A percentile compares a stretch with the other conserved stretches of the same genome.
phyloP scores from a whole-genome alignment of 1,140 invertebrate species.

The Anastrepha ludens region DNA sequence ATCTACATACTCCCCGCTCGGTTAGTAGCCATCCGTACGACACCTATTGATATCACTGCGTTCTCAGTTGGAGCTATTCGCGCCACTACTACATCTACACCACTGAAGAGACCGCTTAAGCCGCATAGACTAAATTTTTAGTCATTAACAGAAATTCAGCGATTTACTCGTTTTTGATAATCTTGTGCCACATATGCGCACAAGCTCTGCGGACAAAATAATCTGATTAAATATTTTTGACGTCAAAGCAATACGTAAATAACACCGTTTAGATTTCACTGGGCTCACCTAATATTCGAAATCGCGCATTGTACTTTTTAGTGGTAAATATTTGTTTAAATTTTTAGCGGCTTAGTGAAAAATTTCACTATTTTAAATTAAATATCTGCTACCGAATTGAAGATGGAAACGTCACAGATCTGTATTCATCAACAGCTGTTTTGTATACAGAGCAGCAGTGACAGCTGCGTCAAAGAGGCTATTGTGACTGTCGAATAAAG shows the following conservation, averaged over 20 bases:
- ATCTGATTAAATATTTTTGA: neutral
- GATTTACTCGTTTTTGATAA: too few relatives aligned
- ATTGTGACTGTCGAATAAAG: neutral
- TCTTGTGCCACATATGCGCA: too few relatives aligned
- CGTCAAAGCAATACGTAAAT: neutral
- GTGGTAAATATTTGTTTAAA: neutral
- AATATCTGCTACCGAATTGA: neutral
- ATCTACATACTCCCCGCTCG: neutral
- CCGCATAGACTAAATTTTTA: too few relatives aligned
- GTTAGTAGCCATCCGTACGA: neutral
- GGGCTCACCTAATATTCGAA: too few relatives aligned
- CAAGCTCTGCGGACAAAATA: neutral
- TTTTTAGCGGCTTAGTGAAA: neutral
- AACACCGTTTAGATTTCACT: too few relatives aligned
- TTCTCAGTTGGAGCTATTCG: too few relatives aligned
- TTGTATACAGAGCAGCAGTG: neutral
- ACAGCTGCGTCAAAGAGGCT: neutral
- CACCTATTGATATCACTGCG: too few relatives aligned
- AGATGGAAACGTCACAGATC: neutral
- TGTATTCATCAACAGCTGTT: constrained; percentile 27
- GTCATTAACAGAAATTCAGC: too few relatives aligned
- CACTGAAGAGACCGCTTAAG: too few relatives aligned
- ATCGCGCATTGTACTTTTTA: too few relatives aligned
- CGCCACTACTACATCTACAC: too few relatives aligned
- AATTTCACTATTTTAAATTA: neutral